Evolutionary conservation across 2,113 vertebrate genomes (phyloP).

Genomic region (Acrocephalus arundinaceus): DNA sequence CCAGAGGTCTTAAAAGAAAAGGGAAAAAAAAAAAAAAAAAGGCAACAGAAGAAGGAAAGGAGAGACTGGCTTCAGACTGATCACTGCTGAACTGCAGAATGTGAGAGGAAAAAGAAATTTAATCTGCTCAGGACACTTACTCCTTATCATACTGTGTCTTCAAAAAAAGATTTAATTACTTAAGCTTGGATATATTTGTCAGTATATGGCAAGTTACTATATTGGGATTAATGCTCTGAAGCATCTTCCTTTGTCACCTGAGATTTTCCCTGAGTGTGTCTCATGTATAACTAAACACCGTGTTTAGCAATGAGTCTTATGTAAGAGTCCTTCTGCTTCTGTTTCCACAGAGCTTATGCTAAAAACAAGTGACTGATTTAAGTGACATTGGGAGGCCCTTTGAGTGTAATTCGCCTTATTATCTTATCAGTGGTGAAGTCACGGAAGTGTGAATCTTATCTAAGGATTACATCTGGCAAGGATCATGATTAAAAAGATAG

Average conservation of each 20-base stretch:
- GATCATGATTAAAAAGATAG: slow-evolving; percentile 1
- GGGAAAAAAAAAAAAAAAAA: neutral
- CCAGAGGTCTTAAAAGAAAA: neutral
- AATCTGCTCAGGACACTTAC: slow-evolving; percentile 64
- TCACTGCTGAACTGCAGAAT: slow-evolving; percentile 5
- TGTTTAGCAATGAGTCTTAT: slow-evolving; percentile 38
- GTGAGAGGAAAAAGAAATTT: slow-evolving; percentile 42
- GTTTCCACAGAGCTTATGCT: slow-evolving; percentile 19
- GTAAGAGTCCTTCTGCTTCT: slow-evolving; percentile 22
- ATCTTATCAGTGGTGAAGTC: slow-evolving; percentile 25
- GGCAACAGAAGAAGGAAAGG: neutral
- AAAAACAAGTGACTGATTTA: slow-evolving; percentile 46
- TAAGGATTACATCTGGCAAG: neutral
- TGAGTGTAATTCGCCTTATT: slow-evolving; percentile 28
- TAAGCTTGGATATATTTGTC: slow-evolving; percentile 71
- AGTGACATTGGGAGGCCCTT: slow-evolving; percentile 14
- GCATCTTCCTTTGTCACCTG: slow-evolving; percentile 65
- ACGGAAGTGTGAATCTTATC: neutral
- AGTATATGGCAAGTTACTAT: slow-evolving; percentile 68
- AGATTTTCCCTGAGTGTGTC: slow-evolving; percentile 63
- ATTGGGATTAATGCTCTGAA: slow-evolving; percentile 71
- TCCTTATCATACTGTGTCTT: slow-evolving; percentile 61
- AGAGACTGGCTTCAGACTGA: neutral
- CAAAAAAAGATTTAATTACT: slow-evolving; percentile 75
- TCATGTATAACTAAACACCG: slow-evolving; percentile 47